Evolutionary conservation across 1,140 invertebrate species (phyloP).

Genomic region (Melipona quadrifasciata): DNA sequence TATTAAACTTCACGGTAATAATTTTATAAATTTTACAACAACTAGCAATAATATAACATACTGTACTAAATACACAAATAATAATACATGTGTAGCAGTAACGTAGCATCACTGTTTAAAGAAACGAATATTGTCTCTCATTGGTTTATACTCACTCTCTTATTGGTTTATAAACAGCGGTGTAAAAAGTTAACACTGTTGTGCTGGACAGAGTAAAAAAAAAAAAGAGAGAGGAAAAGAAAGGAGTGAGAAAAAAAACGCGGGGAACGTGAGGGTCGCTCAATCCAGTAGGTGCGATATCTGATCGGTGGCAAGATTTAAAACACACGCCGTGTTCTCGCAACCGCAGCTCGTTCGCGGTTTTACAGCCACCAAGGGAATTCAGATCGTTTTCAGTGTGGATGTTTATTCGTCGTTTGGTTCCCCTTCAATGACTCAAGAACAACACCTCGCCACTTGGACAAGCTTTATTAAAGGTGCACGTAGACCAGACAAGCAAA

Average conservation of each 20-base stretch:
- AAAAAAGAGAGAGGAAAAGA: not conserved
- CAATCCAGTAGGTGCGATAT: slow-evolving; percentile 41
- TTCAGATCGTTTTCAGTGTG: slow-evolving; percentile 36
- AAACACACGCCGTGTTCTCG: slow-evolving; percentile 29
- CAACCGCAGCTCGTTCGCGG: slow-evolving; percentile 47
- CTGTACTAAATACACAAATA: too few relatives aligned
- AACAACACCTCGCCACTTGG: slow-evolving; percentile 16
- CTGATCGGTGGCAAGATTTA: slow-evolving; percentile 42
- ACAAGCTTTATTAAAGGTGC: slow-evolving; percentile 14
- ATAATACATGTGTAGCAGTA: too few relatives aligned
- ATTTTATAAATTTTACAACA: too few relatives aligned
- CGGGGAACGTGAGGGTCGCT: not conserved
- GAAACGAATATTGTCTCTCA: too few relatives aligned
- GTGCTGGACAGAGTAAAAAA: too few relatives aligned
- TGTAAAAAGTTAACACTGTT: not conserved
- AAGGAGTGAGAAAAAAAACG: not conserved
- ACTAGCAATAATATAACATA: too few relatives aligned
- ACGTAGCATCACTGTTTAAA: too few relatives aligned
- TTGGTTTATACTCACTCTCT: too few relatives aligned
- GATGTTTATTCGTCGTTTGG: slow-evolving; percentile 51
- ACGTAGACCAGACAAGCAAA: too few relatives aligned
- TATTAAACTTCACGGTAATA: too few relatives aligned
- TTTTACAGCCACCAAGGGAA: slow-evolving; percentile 32
- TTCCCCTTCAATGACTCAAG: slow-evolving; percentile 40
- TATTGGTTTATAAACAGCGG: not conserved